These are phyloP conservation scores for Paramormyrops hopkinsi DNA, from an alignment of 2,797 vertebrate genomes.

Conservation along the genomic window DNA sequence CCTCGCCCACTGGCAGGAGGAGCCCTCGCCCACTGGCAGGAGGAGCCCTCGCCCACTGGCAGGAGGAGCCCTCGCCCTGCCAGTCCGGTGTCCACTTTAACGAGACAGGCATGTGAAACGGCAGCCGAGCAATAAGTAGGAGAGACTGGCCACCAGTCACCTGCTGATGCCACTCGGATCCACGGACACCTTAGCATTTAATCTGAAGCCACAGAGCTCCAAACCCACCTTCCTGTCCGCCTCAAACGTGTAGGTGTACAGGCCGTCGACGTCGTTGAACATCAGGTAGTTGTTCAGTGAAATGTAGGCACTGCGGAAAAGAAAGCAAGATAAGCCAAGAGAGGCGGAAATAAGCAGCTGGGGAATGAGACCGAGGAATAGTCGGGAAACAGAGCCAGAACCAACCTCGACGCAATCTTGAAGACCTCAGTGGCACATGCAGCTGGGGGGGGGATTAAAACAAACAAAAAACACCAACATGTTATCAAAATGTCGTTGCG, in stretches of 20 bases:
- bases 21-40: too few relatives aligned
- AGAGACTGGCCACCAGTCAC: neutral
- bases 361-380: neutral
- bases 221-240: slow-evolving; percentile 81
- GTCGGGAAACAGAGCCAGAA: neutral
- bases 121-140: neutral
- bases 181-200: neutral
- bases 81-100: neutral
- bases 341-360: neutral
- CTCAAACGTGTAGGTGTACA: slow-evolving; percentile 86
- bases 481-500: neutral
- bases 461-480: neutral
- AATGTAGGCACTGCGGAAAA: slow-evolving; percentile 69
- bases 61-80: neutral
- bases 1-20: neutral
- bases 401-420: slow-evolving; percentile 88
- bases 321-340: neutral
- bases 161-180: neutral
- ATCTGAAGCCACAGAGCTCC: neutral
- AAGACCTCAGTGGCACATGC: slow-evolving; percentile 86
- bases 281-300: slow-evolving; percentile 88
- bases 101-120: neutral
- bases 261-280: slow-evolving; percentile 83
- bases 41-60: too few relatives aligned
- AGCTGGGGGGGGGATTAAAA: slow-evolving; percentile 53